A percentile compares a stretch with the other conserved stretches of the same genome.
Evolutionary conservation across 1,140 invertebrate species (phyloP).

Genomic region (Oryzaephilus surinamensis): DNA sequence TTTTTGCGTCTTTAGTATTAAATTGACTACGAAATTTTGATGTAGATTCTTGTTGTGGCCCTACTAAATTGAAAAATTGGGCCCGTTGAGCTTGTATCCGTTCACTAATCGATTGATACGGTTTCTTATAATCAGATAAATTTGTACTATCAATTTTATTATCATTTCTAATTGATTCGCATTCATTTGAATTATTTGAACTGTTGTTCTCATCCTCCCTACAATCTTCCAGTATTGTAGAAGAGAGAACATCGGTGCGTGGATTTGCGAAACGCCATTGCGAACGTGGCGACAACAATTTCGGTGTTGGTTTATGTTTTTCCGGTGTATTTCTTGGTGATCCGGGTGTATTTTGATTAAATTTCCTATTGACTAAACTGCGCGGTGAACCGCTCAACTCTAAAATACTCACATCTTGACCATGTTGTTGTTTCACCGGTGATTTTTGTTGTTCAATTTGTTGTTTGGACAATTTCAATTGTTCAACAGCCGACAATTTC

Average conservation of each 20-base stretch:
- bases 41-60: slow-evolving; percentile 15
- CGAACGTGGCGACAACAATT: slow-evolving; percentile 58
- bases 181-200: slow-evolving; percentile 40
- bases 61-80: slow-evolving; percentile 40
- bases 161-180: slow-evolving; percentile 7
- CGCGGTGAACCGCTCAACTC: slow-evolving; percentile 55
- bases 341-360: slow-evolving; percentile 42
- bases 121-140: slow-evolving; percentile 13
- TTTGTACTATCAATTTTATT: slow-evolving; percentile 13
- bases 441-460: slow-evolving; percentile 32
- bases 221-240: slow-evolving; percentile 73
- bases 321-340: slow-evolving; percentile 40
- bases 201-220: slow-evolving; percentile 59
- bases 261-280: slow-evolving; percentile 61
- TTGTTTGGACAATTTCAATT: slow-evolving; percentile 61
- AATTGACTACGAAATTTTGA: slow-evolving; percentile 20
- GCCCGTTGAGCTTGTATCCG: slow-evolving; percentile 44
- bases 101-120: slow-evolving; percentile 38
- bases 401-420: slow-evolving; percentile 45
- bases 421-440: too few relatives aligned
- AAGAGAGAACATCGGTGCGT: slow-evolving; percentile 68
- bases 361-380: slow-evolving; percentile 49
- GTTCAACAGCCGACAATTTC: slow-evolving; percentile 71
- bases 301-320: slow-evolving; percentile 46
- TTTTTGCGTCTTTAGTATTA: slow-evolving; percentile 6